A percentile compares a stretch with the other conserved stretches of the same genome.
Conservation (phyloP, 2,113 vertebrate genomes). For the Neolamprologus toae region DNA sequence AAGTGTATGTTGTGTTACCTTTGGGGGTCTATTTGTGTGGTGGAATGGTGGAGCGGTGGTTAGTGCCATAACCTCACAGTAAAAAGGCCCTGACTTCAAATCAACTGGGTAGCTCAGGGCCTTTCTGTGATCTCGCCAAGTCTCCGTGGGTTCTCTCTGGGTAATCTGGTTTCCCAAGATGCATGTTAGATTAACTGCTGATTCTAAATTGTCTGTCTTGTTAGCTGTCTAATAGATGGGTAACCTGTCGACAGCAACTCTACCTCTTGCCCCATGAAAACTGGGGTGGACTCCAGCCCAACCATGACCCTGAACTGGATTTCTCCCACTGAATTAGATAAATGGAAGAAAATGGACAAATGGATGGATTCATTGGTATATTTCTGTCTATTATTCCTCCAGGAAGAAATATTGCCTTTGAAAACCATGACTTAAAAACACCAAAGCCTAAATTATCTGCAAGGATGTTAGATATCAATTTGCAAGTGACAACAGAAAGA, state of each 20-base stretch:
- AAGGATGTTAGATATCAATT: not conserved
- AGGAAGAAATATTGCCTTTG: not conserved
- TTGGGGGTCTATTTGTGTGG: not conserved
- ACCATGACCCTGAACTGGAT: accelerated
- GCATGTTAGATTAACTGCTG: not conserved
- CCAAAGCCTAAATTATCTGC: not conserved
- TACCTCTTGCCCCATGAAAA: not conserved
- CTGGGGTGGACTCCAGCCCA: not conserved
- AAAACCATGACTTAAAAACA: not conserved
- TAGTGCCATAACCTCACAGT: not conserved
- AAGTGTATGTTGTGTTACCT: not conserved
- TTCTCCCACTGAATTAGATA: not conserved
- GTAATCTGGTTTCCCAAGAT: not conserved
- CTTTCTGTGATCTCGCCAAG: not conserved
- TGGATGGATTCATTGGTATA: not conserved
- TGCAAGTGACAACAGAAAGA: not conserved
- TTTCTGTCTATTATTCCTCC: not conserved
- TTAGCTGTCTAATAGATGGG: not conserved
- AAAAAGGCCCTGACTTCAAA: not conserved
- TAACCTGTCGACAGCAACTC: not conserved
- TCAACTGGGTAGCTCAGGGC: not conserved
- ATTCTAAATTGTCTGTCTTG: not conserved
- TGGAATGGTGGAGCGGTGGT: not conserved
- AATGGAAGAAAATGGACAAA: accelerated
- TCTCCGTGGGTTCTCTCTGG: not conserved